phyloP scores from a whole-genome alignment of 2,797 vertebrate species.

The Karalla daura region DNA sequence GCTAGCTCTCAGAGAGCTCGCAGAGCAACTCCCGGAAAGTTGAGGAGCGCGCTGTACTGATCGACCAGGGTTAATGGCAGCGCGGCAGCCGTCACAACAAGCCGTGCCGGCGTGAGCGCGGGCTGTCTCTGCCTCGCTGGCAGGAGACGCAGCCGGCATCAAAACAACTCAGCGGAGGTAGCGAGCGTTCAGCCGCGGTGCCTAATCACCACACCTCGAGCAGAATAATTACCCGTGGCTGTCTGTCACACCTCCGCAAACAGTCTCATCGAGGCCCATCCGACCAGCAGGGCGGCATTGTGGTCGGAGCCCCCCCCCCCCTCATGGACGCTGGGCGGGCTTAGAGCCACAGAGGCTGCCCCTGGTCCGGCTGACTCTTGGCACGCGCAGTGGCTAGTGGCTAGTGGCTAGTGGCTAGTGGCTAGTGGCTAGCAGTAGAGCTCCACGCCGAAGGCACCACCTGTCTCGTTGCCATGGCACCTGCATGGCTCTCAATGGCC shows the following conservation, averaged over 20 bases:
- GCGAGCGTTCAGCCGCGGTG: conserved; percentile 40
- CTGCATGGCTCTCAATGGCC: conserved; percentile 33
- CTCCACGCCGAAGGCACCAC: conserved; percentile 18
- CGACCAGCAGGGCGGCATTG: conserved; percentile 32
- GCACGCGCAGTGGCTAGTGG: conserved; percentile 17
- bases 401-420: conserved; percentile 8
- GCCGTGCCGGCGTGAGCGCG: conserved; percentile 6
- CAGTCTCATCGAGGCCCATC: conserved; percentile 51
- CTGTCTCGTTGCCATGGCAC: conserved; percentile 51
- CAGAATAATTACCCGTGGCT: conserved; percentile 60
- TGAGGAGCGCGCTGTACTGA: conserved; percentile 26
- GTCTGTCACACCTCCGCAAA: conserved; percentile 68
- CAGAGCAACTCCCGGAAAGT: conserved; percentile 25
- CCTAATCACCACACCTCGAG: conserved; percentile 58
- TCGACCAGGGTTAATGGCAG: conserved; percentile 39
- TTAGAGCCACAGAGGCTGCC: too few species aligned
- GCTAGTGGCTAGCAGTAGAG: conserved; percentile 37
- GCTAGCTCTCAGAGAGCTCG: conserved; percentile 13
- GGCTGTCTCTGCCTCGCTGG: conserved; percentile 48
- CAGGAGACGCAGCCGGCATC: conserved; percentile 37
- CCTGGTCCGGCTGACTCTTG: too few species aligned
- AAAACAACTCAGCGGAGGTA: conserved; percentile 35
- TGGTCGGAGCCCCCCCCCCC: too few species aligned
- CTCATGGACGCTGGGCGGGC: too few species aligned
- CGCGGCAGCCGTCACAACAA: conserved; percentile 36